Evolutionary conservation across 1,140 invertebrate genomes (phyloP), one percentile per base, ranked within the genome.

Genomic region (Brachionus rotundiformis): DNA sequence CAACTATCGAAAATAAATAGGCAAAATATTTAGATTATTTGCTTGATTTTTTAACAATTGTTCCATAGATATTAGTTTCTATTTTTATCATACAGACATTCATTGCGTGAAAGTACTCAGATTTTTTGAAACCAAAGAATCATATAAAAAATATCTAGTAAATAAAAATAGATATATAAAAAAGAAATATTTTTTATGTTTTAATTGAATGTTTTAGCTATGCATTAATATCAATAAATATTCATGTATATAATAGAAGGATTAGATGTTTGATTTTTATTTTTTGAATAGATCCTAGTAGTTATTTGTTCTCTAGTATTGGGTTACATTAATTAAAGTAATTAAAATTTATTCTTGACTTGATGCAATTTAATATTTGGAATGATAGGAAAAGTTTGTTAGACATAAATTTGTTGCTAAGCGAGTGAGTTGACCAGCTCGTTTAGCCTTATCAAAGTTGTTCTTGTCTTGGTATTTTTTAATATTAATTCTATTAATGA

Each of bases 41-140:
- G 47, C 47, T 54, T 54, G 8, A 19, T 7, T 19, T 54, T 8
- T 16, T 8, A 54, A 19, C 47, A 54, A 19, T 54, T 54, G 47
- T 54, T 54, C 47, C 4, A 54, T 19, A 54, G 47, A 54, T 54
- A 54, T 54, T 54, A n/a, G n/a, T n/a, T 54, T 54, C 47, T 54
- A 0, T 23, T 54, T 54, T 54, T 19, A n/a, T n/a, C n/a, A n/a
- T 54, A 54, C 16, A 54, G 47, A 54, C 47, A 54, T 54, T 54
- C 19, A 19, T 54, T 3, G 47, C 47, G 47, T 54, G 19, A 54
- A 54, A 7, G 5, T 54, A 54, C 23, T 54, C 47, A n/a, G 16
- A 54, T 25, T 49, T 54, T 54, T 54, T 19, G 47, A 8, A 54
- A 54, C 19, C 8, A 19, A 19, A 23, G 23, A 19, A 54, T 54